Percentiles rank a stretch among this genome's conserved stretches.
Evolutionary conservation across 2,888 invertebrate species (phyloP).

Genomic region (Pyrrhia umbra): DNA sequence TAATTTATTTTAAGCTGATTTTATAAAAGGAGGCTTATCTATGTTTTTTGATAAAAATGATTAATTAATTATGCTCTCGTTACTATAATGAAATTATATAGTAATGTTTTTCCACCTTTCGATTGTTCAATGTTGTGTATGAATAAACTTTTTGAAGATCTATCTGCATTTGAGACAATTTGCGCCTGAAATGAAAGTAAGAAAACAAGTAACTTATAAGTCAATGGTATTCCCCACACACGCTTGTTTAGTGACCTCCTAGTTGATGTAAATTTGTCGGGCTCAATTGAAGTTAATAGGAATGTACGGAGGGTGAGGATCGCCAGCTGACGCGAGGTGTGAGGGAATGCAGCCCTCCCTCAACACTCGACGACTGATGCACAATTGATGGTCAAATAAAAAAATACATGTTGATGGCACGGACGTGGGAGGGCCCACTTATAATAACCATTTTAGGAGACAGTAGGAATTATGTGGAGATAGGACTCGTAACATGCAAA

Average conservation of each 20-base stretch:
- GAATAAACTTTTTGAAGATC: not conserved
- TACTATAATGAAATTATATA: no score
- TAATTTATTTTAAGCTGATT: no score
- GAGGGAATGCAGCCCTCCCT: constrained; percentile 88
- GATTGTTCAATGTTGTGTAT: not conserved
- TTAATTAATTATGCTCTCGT: no score
- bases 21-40: no score
- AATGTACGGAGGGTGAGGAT: constrained; percentile 86
- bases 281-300: constrained; percentile 90
- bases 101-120: not conserved
- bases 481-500: not conserved
- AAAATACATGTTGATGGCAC: constrained; percentile 67
- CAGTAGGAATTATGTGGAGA: constrained; percentile 50
- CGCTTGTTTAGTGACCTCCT: constrained; percentile 71
- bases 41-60: no score
- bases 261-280: constrained; percentile 89
- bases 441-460: constrained; percentile 63
- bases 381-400: constrained; percentile 85
- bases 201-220: not conserved
- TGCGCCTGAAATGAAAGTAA: not conserved
- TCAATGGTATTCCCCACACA: not conserved
- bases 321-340: constrained; percentile 89
- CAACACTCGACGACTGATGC: constrained; percentile 75
- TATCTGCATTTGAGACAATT: no score
- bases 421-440: constrained; percentile 64